Evolutionary conservation across 2,888 invertebrate species (phyloP).

Genomic region (Sialis fuliginosa): DNA sequence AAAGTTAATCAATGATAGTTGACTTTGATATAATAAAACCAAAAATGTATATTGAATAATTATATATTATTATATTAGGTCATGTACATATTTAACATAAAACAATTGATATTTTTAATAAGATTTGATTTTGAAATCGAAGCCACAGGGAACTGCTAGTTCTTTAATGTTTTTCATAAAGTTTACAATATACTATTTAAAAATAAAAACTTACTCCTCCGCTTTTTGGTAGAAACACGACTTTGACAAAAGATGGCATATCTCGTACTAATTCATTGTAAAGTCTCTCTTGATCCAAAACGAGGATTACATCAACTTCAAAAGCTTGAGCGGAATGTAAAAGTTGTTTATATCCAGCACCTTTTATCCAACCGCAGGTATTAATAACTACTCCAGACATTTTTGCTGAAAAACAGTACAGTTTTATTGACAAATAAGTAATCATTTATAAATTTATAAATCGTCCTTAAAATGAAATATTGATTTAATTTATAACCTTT

Average conservation of each 20-base stretch:
- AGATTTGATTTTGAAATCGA: no score
- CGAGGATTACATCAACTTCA: constrained; percentile 89
- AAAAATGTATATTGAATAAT: no score
- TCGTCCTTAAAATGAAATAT: neutral
- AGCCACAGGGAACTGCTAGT: no score
- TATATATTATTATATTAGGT: no score
- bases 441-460: neutral
- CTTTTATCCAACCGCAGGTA: constrained; percentile 96
- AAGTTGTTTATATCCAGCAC: constrained; percentile 71
- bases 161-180: no score
- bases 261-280: constrained; percentile 88
- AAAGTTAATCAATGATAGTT: no score
- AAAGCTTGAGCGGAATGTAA: constrained; percentile 83
- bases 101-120: no score
- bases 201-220: constrained; percentile 58
- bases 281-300: constrained; percentile 88
- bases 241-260: constrained; percentile 84
- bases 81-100: no score
- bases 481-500: neutral
- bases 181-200: neutral
- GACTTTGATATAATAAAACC: no score
- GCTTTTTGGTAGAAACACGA: constrained; percentile 84
- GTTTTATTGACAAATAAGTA: neutral
- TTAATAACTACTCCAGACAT: constrained; percentile 87
- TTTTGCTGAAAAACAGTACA: constrained; percentile 37